A percentile compares a stretch with the other conserved stretches of the same genome.
phyloP scores from a whole-genome alignment of 2,888 invertebrate species.

The Bhutanitis thaidina region DNA sequence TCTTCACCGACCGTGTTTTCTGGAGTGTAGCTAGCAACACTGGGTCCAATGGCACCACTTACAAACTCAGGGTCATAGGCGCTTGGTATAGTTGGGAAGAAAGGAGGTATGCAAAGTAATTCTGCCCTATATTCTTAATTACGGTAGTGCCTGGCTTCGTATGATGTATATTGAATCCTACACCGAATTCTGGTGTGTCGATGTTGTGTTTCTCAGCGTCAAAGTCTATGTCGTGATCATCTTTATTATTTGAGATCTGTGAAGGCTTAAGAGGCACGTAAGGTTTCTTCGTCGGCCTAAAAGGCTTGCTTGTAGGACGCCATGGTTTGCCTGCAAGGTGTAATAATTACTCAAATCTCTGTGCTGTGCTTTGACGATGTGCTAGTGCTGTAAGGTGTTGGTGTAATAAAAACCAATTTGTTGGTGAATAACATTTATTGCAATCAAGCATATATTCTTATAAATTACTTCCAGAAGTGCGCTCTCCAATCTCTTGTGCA shows the following conservation, averaged over 20 bases:
- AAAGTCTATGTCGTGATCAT: constrained; percentile 40
- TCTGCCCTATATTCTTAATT: constrained; percentile 84
- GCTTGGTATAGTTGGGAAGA: constrained; percentile 80
- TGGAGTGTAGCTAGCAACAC: constrained; percentile 35
- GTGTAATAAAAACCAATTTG: constrained; percentile 79
- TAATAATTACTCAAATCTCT: constrained; percentile 64
- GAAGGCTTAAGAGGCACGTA: constrained; percentile 72
- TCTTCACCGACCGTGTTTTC: constrained; percentile 53
- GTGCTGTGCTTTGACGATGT: constrained; percentile 46
- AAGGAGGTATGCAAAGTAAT: constrained; percentile 84
- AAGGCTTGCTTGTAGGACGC: constrained; percentile 64
- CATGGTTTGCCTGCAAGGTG: constrained; percentile 74
- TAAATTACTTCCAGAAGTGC: constrained; percentile 56
- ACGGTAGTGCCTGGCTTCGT: constrained; percentile 78
- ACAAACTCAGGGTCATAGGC: constrained; percentile 72
- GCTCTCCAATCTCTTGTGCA: constrained; percentile 48
- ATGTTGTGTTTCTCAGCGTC: constrained; percentile 43
- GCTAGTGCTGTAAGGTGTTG: constrained; percentile 68
- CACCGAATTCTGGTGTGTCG: constrained; percentile 56
- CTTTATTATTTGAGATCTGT: constrained; percentile 53
- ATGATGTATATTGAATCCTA: constrained; percentile 63
- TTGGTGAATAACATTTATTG: constrained; percentile 74
- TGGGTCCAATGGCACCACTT: constrained; percentile 45
- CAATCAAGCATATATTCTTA: constrained; percentile 59
- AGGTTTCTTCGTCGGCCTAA: constrained; percentile 71